Percentiles rank a stretch among this genome's conserved stretches.
phyloP scores from a whole-genome alignment of 2,888 invertebrate genomes.

The Emmelina monodactyla region DNA sequence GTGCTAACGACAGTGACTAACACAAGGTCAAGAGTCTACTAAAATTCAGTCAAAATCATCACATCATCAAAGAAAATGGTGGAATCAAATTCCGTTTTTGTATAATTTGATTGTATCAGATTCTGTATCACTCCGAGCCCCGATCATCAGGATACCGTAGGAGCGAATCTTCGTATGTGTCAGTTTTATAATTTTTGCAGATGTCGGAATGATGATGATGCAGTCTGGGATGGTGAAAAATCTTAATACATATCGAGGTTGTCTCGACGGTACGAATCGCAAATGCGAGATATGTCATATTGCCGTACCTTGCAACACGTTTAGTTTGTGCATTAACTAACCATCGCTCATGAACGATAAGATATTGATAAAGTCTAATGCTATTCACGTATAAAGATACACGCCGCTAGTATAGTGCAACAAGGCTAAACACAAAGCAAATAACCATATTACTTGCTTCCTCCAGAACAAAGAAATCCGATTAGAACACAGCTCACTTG shows the following conservation, averaged over 20 bases:
- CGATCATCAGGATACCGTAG: constrained; percentile 24
- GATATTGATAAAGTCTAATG: constrained; percentile 45
- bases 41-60: constrained; percentile 41
- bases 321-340: constrained; percentile 63
- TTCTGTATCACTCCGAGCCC: constrained; percentile 25
- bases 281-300: constrained; percentile 43
- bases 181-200: constrained; percentile 79
- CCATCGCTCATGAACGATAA: constrained; percentile 47
- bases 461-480: constrained; percentile 19
- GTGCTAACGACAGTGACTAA: constrained; percentile 59
- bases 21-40: constrained; percentile 33
- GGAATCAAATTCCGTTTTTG: constrained; percentile 28
- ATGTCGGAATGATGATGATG: constrained; percentile 98
- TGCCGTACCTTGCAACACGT: constrained; percentile 55
- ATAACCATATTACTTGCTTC: constrained; percentile 36
- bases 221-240: constrained; percentile 95
- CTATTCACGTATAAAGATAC: constrained; percentile 53
- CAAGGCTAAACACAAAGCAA: constrained; percentile 44
- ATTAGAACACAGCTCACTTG: constrained; percentile 25
- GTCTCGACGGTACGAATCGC: constrained; percentile 82
- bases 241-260: constrained; percentile 77
- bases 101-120: constrained; percentile 32
- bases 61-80: constrained; percentile 40
- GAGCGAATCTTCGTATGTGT: constrained; percentile 53
- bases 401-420: constrained; percentile 55